phyloP scores from a whole-genome alignment of 2,888 invertebrate species.

The Chymomyza caudatula region DNA sequence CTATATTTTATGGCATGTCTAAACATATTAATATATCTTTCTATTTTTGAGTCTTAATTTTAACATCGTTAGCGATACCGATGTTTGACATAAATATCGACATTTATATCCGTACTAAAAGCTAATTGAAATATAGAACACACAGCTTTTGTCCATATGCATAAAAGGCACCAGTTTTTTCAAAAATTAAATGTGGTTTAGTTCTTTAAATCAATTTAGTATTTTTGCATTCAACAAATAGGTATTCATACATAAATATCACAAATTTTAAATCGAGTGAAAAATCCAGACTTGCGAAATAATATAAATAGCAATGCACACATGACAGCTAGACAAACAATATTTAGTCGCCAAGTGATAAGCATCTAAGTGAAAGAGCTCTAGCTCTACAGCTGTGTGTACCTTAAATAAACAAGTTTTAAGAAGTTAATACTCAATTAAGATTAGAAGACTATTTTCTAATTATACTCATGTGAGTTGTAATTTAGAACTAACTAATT shows the following conservation, averaged over 20 bases:
- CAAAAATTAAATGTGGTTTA: neutral
- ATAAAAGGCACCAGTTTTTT: neutral
- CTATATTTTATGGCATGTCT: too few relatives aligned
- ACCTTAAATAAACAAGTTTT: slow-evolving; percentile 1
- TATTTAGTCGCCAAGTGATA: slow-evolving; percentile 35
- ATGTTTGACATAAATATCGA: neutral
- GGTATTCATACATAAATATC: neutral
- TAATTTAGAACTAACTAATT: neutral
- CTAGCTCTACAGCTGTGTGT: slow-evolving; percentile 4
- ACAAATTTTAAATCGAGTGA: neutral
- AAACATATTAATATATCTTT: too few relatives aligned
- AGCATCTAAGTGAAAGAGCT: slow-evolving; percentile 19
- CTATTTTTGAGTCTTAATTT: too few relatives aligned
- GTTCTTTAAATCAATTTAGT: neutral
- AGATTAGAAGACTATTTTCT: neutral
- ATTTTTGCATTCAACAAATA: neutral
- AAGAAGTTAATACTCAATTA: slow-evolving; percentile 11
- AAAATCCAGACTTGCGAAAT: neutral
- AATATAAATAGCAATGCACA: neutral
- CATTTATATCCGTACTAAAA: neutral
- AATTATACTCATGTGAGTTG: neutral
- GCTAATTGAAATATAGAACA: neutral
- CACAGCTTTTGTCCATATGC: neutral
- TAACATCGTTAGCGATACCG: neutral
- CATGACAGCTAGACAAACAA: slow-evolving; percentile 32